Evolutionary conservation across 2,797 vertebrate genomes (phyloP).

Genomic region (Heteromormyrus szaboi): DNA sequence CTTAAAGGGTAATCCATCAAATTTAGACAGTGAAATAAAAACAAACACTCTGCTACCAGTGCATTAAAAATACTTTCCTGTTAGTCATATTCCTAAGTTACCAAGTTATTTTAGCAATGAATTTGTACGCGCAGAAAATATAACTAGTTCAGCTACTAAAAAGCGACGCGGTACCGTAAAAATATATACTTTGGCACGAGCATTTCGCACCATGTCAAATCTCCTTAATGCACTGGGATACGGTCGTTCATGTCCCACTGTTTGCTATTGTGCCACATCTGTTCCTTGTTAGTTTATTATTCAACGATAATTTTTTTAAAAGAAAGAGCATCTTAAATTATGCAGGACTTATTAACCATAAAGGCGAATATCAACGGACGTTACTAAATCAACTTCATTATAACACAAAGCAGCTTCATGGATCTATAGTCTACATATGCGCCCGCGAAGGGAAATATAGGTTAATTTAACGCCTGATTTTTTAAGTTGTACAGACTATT

Average conservation of each 20-base stretch:
- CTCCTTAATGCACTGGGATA: neutral
- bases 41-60: conserved; percentile 7
- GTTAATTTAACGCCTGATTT: neutral
- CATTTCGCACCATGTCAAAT: neutral
- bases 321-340: neutral
- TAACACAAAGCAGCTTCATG: neutral
- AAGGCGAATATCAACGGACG: neutral
- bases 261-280: neutral
- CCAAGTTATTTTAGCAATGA: neutral
- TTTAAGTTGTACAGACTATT: neutral
- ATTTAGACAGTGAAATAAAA: conserved; percentile 22
- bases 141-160: neutral
- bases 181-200: neutral
- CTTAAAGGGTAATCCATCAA: conserved; percentile 12
- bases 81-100: neutral
- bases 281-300: conserved; percentile 1
- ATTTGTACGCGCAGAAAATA: neutral
- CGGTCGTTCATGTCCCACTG: neutral
- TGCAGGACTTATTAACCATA: neutral
- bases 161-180: neutral
- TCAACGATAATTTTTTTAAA: neutral
- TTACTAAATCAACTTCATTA: neutral
- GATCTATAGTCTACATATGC: neutral
- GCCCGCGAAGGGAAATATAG: neutral
- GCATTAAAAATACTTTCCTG: conserved; percentile 14